Evolutionary conservation across 2,113 vertebrate genomes (phyloP).

Genomic region (Tachysurus vachellii): DNA sequence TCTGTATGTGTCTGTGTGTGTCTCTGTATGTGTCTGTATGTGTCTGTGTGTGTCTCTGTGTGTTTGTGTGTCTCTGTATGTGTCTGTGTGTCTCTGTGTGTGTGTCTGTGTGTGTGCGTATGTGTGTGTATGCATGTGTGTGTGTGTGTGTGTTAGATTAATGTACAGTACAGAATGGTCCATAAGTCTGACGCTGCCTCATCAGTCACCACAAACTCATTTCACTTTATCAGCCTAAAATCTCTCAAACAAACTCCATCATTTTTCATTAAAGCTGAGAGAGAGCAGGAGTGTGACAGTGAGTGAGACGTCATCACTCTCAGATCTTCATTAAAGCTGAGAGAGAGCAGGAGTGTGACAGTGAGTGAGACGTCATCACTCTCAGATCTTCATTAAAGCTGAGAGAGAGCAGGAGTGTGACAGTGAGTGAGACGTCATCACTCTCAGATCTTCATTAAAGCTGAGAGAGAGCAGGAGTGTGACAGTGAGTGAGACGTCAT

Average conservation of each 20-base stretch:
- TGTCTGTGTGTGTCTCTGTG: background rate
- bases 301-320: background rate
- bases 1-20: no score
- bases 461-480: background rate
- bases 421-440: background rate
- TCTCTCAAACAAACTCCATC: background rate
- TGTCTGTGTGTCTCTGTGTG: no score
- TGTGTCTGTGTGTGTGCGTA: no score
- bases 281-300: background rate
- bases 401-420: background rate
- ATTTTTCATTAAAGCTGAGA: background rate
- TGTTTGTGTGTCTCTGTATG: no score
- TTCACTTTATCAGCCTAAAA: background rate
- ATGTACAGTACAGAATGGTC: background rate
- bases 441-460: background rate
- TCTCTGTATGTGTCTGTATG: no score
- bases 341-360: background rate
- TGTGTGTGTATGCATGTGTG: no score
- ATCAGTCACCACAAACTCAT: background rate
- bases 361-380: background rate
- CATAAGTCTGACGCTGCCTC: background rate
- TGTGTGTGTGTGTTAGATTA: background rate
- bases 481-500: background rate
- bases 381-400: background rate
- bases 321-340: background rate